A percentile compares a stretch with the other conserved stretches of the same genome.
Conservation (phyloP, 1,140 invertebrate genomes). For the Drosophila repleta region DNA sequence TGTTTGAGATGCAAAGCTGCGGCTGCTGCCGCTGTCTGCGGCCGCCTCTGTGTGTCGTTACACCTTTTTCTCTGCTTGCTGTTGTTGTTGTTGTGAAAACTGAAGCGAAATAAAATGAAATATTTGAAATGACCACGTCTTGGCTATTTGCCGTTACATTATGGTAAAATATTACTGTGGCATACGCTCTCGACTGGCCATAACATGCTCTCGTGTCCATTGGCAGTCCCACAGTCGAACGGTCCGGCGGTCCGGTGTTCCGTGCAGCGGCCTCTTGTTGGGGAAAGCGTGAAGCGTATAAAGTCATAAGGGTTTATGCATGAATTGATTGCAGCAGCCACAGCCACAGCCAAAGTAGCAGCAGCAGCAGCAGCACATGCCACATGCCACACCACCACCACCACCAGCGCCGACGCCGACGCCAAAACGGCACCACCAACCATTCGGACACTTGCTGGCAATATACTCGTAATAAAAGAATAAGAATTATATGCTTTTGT, state of each 20-base stretch:
- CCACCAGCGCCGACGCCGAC: background rate
- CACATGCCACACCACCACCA: background rate
- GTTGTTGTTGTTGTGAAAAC: slow-evolving; percentile 50
- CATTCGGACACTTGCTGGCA: slow-evolving; percentile 13
- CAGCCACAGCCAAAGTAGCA: background rate
- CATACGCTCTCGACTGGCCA: slow-evolving; percentile 48
- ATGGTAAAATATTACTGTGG: slow-evolving; percentile 75
- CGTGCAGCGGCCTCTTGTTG: slow-evolving; percentile 45
- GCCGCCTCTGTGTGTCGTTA: slow-evolving; percentile 62
- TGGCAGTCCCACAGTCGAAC: slow-evolving; percentile 13
- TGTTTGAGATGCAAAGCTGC: slow-evolving; percentile 30
- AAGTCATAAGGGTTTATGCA: slow-evolving; percentile 81
- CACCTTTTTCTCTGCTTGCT: slow-evolving; percentile 45
- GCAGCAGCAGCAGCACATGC: background rate
- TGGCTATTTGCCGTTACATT: slow-evolving; percentile 81
- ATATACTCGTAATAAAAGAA: slow-evolving; percentile 62
- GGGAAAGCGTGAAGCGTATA: slow-evolving; percentile 80
- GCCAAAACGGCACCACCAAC: slow-evolving; percentile 11
- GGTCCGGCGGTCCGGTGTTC: slow-evolving; percentile 31
- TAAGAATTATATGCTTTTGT: slow-evolving; percentile 75
- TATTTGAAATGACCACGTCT: slow-evolving; percentile 81
- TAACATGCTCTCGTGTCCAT: slow-evolving; percentile 49
- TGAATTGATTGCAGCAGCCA: slow-evolving; percentile 72
- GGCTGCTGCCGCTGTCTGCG: slow-evolving; percentile 47
- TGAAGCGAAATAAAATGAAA: slow-evolving; percentile 77